These are phyloP conservation scores for Trachelus tabidus DNA, from an alignment of 2,888 invertebrate species.

Conservation along the genomic window DNA sequence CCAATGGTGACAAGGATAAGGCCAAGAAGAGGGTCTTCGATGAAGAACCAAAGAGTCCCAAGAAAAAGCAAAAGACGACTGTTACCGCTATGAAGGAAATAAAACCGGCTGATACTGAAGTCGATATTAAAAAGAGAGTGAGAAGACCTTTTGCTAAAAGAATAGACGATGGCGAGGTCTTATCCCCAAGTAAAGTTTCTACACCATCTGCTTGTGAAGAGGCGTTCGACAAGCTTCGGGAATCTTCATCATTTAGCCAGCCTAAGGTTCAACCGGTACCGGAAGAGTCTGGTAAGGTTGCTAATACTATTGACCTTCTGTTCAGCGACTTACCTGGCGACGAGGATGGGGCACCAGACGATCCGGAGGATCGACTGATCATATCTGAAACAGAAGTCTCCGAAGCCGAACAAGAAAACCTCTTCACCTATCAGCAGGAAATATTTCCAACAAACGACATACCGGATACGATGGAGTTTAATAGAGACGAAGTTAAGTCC, in stretches of 20 bases:
- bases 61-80: conserved; percentile 56
- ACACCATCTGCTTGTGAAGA: conserved; percentile 56
- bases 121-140: conserved; percentile 45
- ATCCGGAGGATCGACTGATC: conserved; percentile 70
- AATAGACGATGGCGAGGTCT: conserved; percentile 34
- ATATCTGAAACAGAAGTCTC: conserved; percentile 74
- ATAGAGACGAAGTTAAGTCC: conserved; percentile 26
- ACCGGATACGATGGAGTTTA: conserved; percentile 36
- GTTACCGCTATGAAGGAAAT: conserved; percentile 32
- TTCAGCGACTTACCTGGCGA: conserved; percentile 65
- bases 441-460: conserved; percentile 66
- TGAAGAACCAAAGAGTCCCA: conserved; percentile 59
- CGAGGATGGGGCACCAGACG: conserved; percentile 64
- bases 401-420: conserved; percentile 67
- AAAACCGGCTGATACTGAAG: conserved; percentile 32
- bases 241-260: conserved; percentile 68
- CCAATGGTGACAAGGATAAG: conserved; percentile 47
- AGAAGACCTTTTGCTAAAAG: conserved; percentile 48
- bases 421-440: conserved; percentile 73
- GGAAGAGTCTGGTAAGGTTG: conserved; percentile 40
- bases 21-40: conserved; percentile 59
- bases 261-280: conserved; percentile 14
- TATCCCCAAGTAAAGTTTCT: background rate
- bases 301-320: conserved; percentile 60
- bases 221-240: conserved; percentile 68